Evolutionary conservation across 2,797 vertebrate species (phyloP), one percentile per base, ranked within the genome.

Genomic region (Arnoldichthys spilopterus): DNA sequence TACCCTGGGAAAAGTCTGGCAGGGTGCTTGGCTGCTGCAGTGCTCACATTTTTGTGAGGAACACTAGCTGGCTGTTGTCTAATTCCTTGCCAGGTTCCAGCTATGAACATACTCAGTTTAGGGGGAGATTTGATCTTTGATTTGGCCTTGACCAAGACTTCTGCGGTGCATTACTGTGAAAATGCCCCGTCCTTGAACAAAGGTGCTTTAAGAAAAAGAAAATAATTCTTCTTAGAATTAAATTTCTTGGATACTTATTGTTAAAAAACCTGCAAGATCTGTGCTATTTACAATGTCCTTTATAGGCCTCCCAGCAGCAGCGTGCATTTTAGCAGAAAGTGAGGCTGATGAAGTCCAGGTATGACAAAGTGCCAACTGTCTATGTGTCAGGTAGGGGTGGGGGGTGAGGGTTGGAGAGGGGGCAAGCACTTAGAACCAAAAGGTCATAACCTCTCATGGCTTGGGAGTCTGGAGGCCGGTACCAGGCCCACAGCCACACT

Each of bases 31-130:
- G 28, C 70, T 9, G 53, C 53, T 69, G 83, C 69, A 28, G 20
- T 47, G 56, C 70, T 49, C 71, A 71, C 81, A 91, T 91, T 89
- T 92, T 89, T 92, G 84, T 0, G 82, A 37, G 87, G 91, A 92
- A 92, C 91, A 91, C 72, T 78, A 40, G 69, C 87, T 87, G 80
- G 83, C 85, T 78, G 77, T 64, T 72, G 26, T 71, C 49, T 77
- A 32, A 70, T 66, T 45, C 72, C 37, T 22, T 49, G 75, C 59
- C 82, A 84, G 54, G 80, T 26, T 76, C 69, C 59, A 22, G 67
- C 45, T 43, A 59, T 13, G 15, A 54, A 58, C 34, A 22, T 22
- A 32, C 45, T 88, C 28, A 72, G 73, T 56, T 76, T 34, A 20
- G n/a, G 54, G 24, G 1, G 64, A 72, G 82, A 81, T 85, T 83